Conservation (phyloP, 2,113 vertebrate species). For the Muntiacus muntjak region DNA sequence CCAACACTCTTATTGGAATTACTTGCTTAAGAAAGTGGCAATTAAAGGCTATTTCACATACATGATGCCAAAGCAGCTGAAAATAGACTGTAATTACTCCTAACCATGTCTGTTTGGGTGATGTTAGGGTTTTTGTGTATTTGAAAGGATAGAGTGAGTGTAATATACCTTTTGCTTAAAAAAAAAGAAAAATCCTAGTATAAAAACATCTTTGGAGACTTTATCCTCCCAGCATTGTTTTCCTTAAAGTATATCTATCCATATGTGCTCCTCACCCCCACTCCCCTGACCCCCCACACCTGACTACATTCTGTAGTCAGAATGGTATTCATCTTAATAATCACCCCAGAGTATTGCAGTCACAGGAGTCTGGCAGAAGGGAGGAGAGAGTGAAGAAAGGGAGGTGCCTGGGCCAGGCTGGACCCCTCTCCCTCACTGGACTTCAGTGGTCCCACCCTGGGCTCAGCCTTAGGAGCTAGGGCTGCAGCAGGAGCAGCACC, state of each 20-base stretch:
- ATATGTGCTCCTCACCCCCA: neutral
- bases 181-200: neutral
- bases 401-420: neutral
- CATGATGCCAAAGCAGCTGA: conserved; percentile 36
- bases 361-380: neutral
- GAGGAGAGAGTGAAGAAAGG: neutral
- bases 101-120: neutral
- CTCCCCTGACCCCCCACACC: neutral
- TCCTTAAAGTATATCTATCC: conserved; percentile 39
- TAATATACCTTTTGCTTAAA: neutral
- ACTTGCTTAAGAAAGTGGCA: neutral
- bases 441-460: neutral
- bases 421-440: neutral
- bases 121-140: neutral
- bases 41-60: conserved; percentile 34
- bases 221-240: conserved; percentile 20
- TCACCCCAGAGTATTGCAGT: neutral
- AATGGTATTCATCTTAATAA: conserved; percentile 47
- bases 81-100: neutral
- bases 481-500: neutral
- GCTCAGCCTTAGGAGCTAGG: neutral
- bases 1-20: neutral
- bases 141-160: neutral
- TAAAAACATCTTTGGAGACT: neutral
- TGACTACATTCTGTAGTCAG: neutral